Evolutionary conservation across 1,140 invertebrate species (phyloP), one percentile per base, ranked within the genome.

Genomic region (Formica exsecta): DNA sequence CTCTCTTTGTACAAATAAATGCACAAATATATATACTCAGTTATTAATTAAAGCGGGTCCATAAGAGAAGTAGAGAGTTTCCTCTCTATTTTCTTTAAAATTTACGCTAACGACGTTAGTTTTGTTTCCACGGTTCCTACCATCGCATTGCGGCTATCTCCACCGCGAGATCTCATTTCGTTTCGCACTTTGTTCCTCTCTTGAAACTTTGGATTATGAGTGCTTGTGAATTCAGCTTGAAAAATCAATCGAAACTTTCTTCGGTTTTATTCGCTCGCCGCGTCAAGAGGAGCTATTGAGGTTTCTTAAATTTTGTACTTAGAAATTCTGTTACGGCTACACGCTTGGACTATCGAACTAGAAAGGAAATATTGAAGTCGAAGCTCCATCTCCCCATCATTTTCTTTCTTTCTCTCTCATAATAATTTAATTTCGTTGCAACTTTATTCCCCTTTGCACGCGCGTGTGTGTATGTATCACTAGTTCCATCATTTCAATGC

Each of bases 171-270:
- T 86, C 66, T 86, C 85, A 84, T 86, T 84, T 86, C 79, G 66
- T 36, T 74, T 73, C 75, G 41, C 70, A 74, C 85, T 73, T 86
- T 25, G 36, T 57, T 84, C 25, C 59, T 74, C 36, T 48, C 77
- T 86, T 68, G 73, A 86, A 86, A 86, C 84, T 86, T 86, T 64
- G 16, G 48, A 79, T 79, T 74, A 74, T 80, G 54, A 74, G 54
- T 62, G 83, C 59, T 68, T 41, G 76, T 36, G 87, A 84, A 79
- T 73, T 79, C 77, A 29, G 29, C 71, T 48, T 59, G 76, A 89
- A 89, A 85, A 89, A 87, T 89, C 89, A 85, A 90, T 89, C 79
- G 62, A 80, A 84, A 85, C 41, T 87, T 87, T 68, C 73, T 36
- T 38, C 51, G 41, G 38, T 44, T 70, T 88, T 80, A 25, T 61